Base-by-base conservation (phyloP, 2,888 invertebrate species). In the Diarsia dahlii region DNA sequence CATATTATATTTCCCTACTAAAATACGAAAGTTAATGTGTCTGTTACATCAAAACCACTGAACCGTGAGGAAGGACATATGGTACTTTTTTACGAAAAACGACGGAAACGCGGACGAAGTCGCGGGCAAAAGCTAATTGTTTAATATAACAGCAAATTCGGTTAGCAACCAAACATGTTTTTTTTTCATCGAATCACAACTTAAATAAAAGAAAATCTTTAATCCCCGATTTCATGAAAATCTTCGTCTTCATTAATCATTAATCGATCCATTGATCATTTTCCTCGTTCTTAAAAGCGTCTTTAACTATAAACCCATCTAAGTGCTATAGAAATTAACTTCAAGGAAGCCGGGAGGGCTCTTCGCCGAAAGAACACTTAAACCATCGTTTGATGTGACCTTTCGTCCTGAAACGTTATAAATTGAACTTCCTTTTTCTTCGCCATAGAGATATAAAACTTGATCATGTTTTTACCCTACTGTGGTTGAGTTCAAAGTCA, bases 301-400 rank as follows among this genome's bases (percentile, higher is more conserved):
- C 0, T 39, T 62, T 50, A 18, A 34, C 58, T 65, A 52, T 13
- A n/a, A 39, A 80, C 58, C 15, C 45, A 45, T 48, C 23, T n/a
- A 62, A 65, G 65, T 45, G 20, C 65, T 50, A 52, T 66, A 66
- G 54, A 80, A 74, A 74, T 74, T 54, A 81, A 78, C 52, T 74
- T 48, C 39, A 62, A 64, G 12, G 12, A 60, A 63, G 18, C 56
- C 5, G 1, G 20, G 28, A 78, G 75, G 15, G 52, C 39, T 34
- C 60, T 54, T 46, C 12, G 13, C 23, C 23, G 15, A n/a, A 65
- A 10, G 65, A 34, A 66, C 60, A 54, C 65, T 78, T 78, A 54
- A 46, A 52, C 60, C 66, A 23, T 45, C 78, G 75, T 78, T 78
- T 78, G 78, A 81, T 78, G 75, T 81, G 20, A 66, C n/a, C 60